A percentile compares a stretch with the other conserved stretches of the same genome.
Evolutionary conservation across 2,113 vertebrate species (phyloP).

Genomic region (Indri indri): DNA sequence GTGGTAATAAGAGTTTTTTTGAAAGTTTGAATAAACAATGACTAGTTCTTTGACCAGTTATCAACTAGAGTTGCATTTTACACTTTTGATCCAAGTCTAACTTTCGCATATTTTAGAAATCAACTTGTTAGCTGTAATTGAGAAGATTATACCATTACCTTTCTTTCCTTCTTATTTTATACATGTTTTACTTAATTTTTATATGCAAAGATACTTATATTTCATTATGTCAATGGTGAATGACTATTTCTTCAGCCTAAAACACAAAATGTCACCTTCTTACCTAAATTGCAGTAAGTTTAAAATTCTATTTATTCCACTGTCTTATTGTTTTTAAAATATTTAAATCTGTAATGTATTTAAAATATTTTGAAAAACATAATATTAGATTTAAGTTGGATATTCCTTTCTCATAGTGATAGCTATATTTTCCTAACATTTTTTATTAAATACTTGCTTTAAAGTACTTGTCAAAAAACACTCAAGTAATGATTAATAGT

Average conservation of each 20-base stretch:
- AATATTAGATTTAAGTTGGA: background rate
- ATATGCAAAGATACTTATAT: background rate
- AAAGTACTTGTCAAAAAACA: background rate
- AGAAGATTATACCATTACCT: background rate
- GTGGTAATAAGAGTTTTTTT: background rate
- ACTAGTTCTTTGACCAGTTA: background rate
- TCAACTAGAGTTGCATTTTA: background rate
- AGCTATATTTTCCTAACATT: background rate
- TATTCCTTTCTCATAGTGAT: background rate
- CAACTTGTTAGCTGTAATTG: background rate
- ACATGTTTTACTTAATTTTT: background rate
- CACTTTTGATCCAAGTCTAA: background rate
- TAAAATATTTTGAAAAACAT: background rate
- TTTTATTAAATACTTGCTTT: background rate
- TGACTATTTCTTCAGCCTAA: background rate
- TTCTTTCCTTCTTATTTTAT: background rate
- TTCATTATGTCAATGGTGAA: background rate
- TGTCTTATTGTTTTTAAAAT: background rate
- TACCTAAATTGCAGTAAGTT: background rate
- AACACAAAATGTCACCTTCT: background rate
- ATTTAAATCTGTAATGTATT: background rate
- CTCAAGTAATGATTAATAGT: background rate
- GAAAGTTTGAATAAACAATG: background rate
- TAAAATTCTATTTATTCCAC: background rate
- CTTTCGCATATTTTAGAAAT: background rate